A percentile compares a stretch with the other conserved stretches of the same genome.
These are phyloP conservation scores for Misgurnus anguillicaudatus DNA, from an alignment of 2,113 vertebrate genomes.

Conservation along the genomic window DNA sequence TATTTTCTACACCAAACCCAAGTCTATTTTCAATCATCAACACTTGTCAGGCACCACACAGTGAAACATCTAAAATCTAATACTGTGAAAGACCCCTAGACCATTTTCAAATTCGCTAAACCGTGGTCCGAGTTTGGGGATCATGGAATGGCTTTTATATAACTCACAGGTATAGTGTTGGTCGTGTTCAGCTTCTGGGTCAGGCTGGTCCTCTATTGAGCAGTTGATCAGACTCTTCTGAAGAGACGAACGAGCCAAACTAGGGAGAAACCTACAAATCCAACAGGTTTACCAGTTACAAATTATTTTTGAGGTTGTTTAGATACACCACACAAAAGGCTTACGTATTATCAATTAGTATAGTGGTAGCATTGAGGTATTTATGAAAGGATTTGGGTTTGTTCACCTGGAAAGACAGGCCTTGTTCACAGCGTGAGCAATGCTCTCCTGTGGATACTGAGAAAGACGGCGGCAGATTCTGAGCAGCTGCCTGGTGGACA, in stretches of 20 bases:
- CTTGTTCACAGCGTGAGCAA: slow-evolving; percentile 86
- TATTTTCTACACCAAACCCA: not conserved
- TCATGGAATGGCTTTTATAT: not conserved
- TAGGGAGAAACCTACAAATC: slow-evolving; percentile 88
- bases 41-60: not conserved
- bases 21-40: slow-evolving; percentile 29
- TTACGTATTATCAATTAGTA: not conserved
- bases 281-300: not conserved
- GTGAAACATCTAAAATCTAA: slow-evolving; percentile 18
- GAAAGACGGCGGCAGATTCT: slow-evolving; percentile 89
- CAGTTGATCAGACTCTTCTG: slow-evolving; percentile 84
- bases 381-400: not conserved
- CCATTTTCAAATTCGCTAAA: not conserved
- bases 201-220: slow-evolving; percentile 71
- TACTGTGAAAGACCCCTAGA: not conserved
- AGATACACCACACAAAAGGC: not conserved
- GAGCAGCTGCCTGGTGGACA: slow-evolving; percentile 91
- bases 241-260: slow-evolving; percentile 84
- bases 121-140: not conserved
- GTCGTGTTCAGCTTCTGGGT: slow-evolving; percentile 58
- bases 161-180: slow-evolving; percentile 81
- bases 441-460: slow-evolving; percentile 85
- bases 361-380: not conserved
- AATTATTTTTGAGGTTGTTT: too few species aligned
- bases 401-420: slow-evolving; percentile 93